phyloP scores from a whole-genome alignment of 2,797 vertebrate species.

The Pseudotriccus pelzelni region DNA sequence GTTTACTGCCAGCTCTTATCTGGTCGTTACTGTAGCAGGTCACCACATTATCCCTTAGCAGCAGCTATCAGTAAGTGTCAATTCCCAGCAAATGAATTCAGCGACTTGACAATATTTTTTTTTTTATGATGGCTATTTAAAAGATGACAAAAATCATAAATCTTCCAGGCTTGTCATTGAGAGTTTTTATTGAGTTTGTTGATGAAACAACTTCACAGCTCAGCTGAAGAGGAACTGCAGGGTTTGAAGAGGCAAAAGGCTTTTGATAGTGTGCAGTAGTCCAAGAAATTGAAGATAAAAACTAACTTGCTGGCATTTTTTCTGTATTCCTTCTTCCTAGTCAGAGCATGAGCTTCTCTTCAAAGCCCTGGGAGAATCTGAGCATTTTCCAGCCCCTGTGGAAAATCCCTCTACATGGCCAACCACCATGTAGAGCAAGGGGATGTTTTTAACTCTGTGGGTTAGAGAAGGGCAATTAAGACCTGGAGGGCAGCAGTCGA shows the following conservation, averaged over 20 bases:
- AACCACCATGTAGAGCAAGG: background rate
- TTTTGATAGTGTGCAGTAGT: conserved; percentile 55
- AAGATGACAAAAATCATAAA: conserved; percentile 56
- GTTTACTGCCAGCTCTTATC: conserved; percentile 49
- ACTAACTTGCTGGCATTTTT: conserved; percentile 8
- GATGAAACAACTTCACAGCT: conserved; percentile 52
- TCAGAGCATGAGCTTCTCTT: background rate
- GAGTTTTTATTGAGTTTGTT: conserved; percentile 51
- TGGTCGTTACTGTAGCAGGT: conserved; percentile 1
- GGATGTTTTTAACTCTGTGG: background rate
- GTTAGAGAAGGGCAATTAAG: background rate
- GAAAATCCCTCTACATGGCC: background rate
- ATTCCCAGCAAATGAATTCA: conserved; percentile 44
- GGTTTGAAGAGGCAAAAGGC: conserved; percentile 37
- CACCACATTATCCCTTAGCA: conserved; percentile 15
- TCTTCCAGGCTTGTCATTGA: conserved; percentile 42
- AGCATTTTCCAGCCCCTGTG: background rate
- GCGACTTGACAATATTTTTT: background rate
- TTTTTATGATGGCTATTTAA: conserved; percentile 41
- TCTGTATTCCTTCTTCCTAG: background rate
- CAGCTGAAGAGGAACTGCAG: conserved; percentile 38
- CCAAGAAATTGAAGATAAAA: conserved; percentile 58
- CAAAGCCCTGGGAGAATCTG: background rate
- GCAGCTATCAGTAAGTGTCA: conserved; percentile 48
- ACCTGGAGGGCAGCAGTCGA: rapidly evolving